Evolutionary conservation across 2,113 vertebrate genomes (phyloP), one percentile per base, ranked within the genome.

Genomic region (Struthio camelus): DNA sequence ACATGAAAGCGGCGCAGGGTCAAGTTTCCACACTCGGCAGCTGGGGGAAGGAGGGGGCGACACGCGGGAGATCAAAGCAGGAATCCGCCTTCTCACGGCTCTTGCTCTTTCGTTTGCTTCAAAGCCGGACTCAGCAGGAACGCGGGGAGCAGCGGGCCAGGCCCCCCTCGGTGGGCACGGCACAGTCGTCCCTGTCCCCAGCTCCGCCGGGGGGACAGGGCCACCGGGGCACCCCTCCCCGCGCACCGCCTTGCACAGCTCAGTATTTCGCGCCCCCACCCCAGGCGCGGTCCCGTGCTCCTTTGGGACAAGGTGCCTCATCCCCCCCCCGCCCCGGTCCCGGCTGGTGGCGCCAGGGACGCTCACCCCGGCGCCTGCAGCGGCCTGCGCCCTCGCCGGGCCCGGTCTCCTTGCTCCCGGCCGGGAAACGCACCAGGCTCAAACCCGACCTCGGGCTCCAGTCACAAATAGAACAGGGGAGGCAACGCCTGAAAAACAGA

Each of bases 41-140:
- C 94, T 89, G 93, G 51, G 83, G 65, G 8, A 51, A 54, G 80
- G 67, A 9, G 40, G 80, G 64, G 80, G 76, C 80, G 86, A 56
- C 65, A 82, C 3, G 1, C 84, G 90, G 75, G 73, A 89, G 77
- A 96, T 96, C 93, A 96, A 97, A 95, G 96, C 83, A n/a, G 94
- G 86, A 94, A 95, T 94, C 70, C 22, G 80, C 56, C 77, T 69
- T 65, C 69, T 54, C 50, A 10, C 1, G 1, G 27, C 93, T 82
- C 66, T 40, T 15, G 22, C 18, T 81, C 67, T 65, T 86, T 36
- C 91, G 73, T 85, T 90, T 36, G 27, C 84, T 92, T 94, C 93
- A 94, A 89, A 94, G 94, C 28, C 50, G 42, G 73, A 28, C 78
- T 80, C 65, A 54, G 44, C 13, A 14, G 53, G 53, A 54, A 28